Evolutionary conservation across 2,113 vertebrate genomes (phyloP), one percentile per base, ranked within the genome.

Genomic region (Turnix velox): DNA sequence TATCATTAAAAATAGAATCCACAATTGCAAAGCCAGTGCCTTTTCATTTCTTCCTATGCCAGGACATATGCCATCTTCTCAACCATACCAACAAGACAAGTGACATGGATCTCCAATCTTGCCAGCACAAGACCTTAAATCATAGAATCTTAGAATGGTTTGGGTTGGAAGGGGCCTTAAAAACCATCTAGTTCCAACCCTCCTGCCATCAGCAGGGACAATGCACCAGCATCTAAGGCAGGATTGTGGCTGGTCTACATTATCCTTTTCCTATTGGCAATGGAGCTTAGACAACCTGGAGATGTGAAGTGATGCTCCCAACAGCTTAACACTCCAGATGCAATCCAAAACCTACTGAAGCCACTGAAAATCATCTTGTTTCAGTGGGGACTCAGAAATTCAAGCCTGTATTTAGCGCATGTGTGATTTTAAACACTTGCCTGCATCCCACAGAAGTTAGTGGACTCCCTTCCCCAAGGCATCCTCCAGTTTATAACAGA

Each of bases 1-100:
- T 61, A 8, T 31, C 61, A 69, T 82, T 88, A 87, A 91, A 94
- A 96, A 67, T 48, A 95, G 85, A 96, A 92, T 33, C 69, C 72
- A 57, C 33, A 23, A 31, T 4, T 22, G 30, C 16, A 4, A 62
- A 3, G 2, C 14, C 3, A 2, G 35, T 84, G 88, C 35, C 7
- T 76, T 61, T 42, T 49, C 42, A 33, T 45, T 90, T 82, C 80
- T 42, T 42, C 69, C 58, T 76, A 8, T 0, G 4, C 66, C 78
- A 46, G 46, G 49, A 45, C 49, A 43, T 12, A 15, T 1, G 0
- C 45, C 49, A 20, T n/a, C 66, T 37, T 43, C 19, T 39, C 59
- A 37, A 7, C 0, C 1, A 19, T 62, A 46, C 48, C 3, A 3
- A 22, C n/a, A 7, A 0, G 3, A 49, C 52, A n/a, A 84, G 30